Base-by-base conservation (phyloP, 2,888 invertebrate genomes). In the Tinea trinotella region DNA sequence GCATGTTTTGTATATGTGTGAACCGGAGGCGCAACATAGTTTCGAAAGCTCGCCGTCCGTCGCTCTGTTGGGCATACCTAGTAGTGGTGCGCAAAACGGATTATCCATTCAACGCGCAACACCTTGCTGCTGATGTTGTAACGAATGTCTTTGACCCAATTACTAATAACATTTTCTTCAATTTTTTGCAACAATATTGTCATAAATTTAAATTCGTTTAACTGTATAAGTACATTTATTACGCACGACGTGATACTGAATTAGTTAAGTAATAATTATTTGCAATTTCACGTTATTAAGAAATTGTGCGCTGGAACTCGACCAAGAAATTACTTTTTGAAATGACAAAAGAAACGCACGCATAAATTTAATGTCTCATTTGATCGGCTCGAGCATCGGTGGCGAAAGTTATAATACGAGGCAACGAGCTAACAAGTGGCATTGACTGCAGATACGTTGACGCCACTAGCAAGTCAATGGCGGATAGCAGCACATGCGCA, bases 61-160 rank as follows among this genome's bases (percentile, higher is more conserved):
- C 74, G 77, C 75, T 75, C 74, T 72, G 70, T 67, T 77, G 75
- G 70, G 67, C 74, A 74, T 73, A 71, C 68, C 61, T 30, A 7
- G 30, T 30, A 30, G 62, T 65, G 61, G 65, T 6, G 40, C 64
- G 64, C 65, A 64, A 67, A 74, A 69, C 63, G 62, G 65, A 73
- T 74, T 75, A 71, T 69, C 69, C 59, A 68, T 67, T 69, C 48
- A 18, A 18, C 67, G 67, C 57, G 67, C 67, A 68, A 64, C 63
- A 62, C 61, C 64, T 63, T 58, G 18, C 48, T 18, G 30, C 30
- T 30, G 30, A 30, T 30, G 48, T 48, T 18, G 48, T 20, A 48
- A 48, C 19, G 13, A 17, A 3, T 18, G 48, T 20, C 20, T 48
- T 48, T 48, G 48, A 48, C 48, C 48, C 10, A 48, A 48, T 48